phyloP scores from a whole-genome alignment of 2,113 vertebrate genomes.

The Zapornia atra region DNA sequence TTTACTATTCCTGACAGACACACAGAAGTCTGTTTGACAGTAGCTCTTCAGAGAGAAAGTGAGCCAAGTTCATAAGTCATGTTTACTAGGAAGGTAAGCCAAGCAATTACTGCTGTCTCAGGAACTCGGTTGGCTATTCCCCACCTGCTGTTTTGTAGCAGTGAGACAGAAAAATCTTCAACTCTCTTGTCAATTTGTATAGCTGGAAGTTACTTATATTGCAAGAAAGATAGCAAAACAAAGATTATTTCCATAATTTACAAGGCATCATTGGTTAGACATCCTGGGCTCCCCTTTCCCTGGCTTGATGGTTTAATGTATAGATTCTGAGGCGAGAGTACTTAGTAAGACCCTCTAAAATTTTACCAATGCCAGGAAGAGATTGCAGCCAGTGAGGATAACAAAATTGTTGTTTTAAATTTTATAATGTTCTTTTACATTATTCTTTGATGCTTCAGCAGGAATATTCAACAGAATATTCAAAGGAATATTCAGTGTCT shows the following conservation, averaged over 20 bases:
- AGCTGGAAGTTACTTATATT: background rate
- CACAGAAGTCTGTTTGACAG: background rate
- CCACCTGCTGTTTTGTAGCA: background rate
- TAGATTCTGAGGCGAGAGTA: background rate
- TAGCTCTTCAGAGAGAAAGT: background rate
- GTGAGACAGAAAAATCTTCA: background rate
- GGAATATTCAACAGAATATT: background rate
- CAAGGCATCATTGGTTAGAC: background rate
- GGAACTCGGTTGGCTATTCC: background rate
- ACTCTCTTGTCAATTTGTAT: background rate
- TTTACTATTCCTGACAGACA: background rate
- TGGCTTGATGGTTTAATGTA: background rate
- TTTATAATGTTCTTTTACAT: background rate
- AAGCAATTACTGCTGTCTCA: background rate
- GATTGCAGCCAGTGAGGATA: background rate
- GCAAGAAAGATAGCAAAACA: background rate
- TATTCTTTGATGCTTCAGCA: background rate
- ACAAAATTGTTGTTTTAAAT: background rate
- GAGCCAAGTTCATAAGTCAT: background rate
- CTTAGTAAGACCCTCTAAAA: background rate
- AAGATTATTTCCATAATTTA: background rate
- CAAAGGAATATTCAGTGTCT: background rate
- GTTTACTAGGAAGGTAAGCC: background rate
- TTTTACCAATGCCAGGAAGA: background rate
- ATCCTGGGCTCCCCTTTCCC: background rate